phyloP scores from a whole-genome alignment of 2,113 vertebrate genomes.

The Vombatus ursinus region DNA sequence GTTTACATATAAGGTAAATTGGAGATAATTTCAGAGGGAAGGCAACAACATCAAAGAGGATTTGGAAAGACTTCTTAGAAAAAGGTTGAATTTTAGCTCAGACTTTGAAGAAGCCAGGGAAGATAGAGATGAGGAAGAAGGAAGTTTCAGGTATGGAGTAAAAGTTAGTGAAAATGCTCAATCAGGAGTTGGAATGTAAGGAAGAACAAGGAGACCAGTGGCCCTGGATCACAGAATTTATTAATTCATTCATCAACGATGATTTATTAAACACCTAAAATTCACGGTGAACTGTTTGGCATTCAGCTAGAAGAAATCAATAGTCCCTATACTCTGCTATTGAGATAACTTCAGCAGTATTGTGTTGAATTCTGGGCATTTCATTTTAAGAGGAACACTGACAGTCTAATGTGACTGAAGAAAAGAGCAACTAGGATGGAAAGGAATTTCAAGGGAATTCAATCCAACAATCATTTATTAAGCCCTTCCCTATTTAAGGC shows the following conservation, averaged over 20 bases:
- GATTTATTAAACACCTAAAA: not conserved
- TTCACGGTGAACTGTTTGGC: not conserved
- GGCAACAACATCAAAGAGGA: not conserved
- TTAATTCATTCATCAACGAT: not conserved
- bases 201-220: not conserved
- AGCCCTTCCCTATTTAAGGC: not conserved
- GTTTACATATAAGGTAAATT: not conserved
- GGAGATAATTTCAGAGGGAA: not conserved
- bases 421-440: not conserved
- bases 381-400: not conserved
- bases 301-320: not conserved
- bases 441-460: not conserved
- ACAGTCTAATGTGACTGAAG: not conserved
- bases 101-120: not conserved
- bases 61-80: not conserved
- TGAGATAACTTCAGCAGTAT: not conserved
- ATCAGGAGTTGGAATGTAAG: not conserved
- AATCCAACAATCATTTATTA: not conserved
- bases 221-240: not conserved
- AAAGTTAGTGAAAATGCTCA: not conserved
- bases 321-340: not conserved
- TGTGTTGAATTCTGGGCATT: not conserved
- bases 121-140: not conserved
- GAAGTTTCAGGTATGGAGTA: not conserved
- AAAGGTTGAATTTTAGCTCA: not conserved